These are phyloP conservation scores for Apis dorsata DNA, from an alignment of 1,140 invertebrate genomes.

Conservation along the genomic window DNA sequence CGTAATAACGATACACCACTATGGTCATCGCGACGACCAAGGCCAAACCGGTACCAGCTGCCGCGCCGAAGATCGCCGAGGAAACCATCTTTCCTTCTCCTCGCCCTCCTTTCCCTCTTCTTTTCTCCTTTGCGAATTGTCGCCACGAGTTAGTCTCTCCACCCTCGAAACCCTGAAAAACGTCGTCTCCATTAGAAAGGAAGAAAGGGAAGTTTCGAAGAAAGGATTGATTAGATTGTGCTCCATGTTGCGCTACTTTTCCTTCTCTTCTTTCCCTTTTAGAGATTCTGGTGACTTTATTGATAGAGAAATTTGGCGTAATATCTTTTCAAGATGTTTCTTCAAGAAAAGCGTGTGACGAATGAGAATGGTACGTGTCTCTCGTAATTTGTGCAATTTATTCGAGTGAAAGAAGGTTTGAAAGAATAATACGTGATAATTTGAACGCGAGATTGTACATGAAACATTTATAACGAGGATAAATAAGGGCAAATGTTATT, in stretches of 20 bases:
- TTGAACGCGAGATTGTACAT: too few species aligned
- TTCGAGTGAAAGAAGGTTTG: too few species aligned
- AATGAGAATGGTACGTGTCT: not conserved
- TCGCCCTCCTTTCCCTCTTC: not conserved
- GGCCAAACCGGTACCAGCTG: conserved; percentile 83
- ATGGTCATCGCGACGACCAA: conserved; percentile 84
- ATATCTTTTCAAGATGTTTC: not conserved
- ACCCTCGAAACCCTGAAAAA: not conserved
- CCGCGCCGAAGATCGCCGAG: conserved; percentile 84
- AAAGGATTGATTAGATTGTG: not conserved
- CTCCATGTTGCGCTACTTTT: not conserved
- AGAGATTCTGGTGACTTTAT: not conserved
- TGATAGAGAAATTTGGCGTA: not conserved
- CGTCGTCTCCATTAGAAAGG: not conserved
- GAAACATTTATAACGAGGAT: too few species aligned
- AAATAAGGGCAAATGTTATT: too few species aligned
- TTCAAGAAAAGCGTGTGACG: not conserved
- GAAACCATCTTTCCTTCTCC: conserved; percentile 78
- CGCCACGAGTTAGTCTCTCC: not conserved
- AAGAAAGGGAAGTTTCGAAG: not conserved
- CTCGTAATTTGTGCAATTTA: not conserved
- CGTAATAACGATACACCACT: conserved; percentile 84
- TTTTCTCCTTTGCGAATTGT: not conserved
- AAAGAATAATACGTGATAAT: too few species aligned
- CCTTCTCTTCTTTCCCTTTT: not conserved